A percentile compares a stretch with the other conserved stretches of the same genome.
Evolutionary conservation across 2,113 vertebrate genomes (phyloP).

Genomic region (Sinocyclocheilus anophthalmus): DNA sequence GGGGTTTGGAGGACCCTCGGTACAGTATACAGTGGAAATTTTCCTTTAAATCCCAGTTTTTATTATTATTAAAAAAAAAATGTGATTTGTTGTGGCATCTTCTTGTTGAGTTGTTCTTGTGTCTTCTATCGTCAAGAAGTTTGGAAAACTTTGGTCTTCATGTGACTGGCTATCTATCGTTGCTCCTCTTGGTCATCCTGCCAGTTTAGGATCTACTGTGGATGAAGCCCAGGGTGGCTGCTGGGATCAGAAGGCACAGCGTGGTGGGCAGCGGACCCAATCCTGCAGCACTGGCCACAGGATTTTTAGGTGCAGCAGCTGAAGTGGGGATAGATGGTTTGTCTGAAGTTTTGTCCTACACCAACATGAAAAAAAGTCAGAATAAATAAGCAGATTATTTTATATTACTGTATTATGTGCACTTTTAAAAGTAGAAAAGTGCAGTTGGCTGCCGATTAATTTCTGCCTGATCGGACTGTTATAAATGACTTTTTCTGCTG

Average conservation of each 20-base stretch:
- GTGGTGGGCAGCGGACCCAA: not conserved
- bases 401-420: not conserved
- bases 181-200: not conserved
- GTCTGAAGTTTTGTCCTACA: accelerated
- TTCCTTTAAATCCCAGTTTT: not conserved
- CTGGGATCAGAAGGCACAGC: constrained; percentile 45
- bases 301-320: accelerated
- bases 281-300: accelerated
- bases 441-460: not conserved
- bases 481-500: not conserved
- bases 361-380: not conserved
- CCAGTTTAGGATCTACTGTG: constrained; percentile 38
- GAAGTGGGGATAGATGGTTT: accelerated
- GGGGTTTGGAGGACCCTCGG: not conserved
- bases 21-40: not conserved
- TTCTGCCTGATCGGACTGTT: not conserved
- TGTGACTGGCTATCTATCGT: not conserved
- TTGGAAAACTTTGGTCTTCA: constrained; percentile 38
- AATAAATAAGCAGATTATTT: not conserved
- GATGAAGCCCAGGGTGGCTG: constrained; percentile 49
- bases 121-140: constrained; percentile 16
- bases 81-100: not conserved
- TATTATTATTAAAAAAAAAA: not conserved
- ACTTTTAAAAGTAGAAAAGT: not conserved
- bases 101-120: not conserved